Evolutionary conservation across 2,113 vertebrate species (phyloP).

Genomic region (Callocephalon fimbriatum): DNA sequence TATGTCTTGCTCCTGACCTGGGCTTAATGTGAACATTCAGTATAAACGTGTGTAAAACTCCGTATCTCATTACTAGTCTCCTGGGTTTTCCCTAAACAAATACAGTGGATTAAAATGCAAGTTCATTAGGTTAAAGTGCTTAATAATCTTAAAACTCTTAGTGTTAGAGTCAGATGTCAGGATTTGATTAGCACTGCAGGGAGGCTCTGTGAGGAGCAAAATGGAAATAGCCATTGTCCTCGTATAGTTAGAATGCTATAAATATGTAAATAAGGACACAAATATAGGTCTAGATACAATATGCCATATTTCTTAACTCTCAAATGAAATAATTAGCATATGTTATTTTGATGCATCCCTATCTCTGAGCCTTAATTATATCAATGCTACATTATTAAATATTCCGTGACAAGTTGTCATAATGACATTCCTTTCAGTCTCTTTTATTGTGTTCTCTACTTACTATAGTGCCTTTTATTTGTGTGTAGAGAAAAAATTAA

Average conservation of each 20-base stretch:
- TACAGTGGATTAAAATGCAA: conserved; percentile 47
- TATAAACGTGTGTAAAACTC: background rate
- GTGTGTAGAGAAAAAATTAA: background rate
- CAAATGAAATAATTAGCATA: conserved; percentile 66
- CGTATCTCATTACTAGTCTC: conserved; percentile 16
- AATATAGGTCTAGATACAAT: conserved; percentile 35
- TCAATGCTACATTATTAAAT: conserved; percentile 51
- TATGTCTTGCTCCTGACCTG: background rate
- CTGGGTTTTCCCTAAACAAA: conserved; percentile 28
- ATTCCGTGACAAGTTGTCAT: conserved; percentile 43
- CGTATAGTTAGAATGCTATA: conserved; percentile 40
- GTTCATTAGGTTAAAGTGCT: conserved; percentile 66
- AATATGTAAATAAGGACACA: conserved; percentile 65
- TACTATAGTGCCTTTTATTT: conserved; percentile 23
- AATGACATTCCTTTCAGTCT: conserved; percentile 16
- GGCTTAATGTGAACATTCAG: background rate
- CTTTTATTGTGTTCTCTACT: conserved; percentile 12
- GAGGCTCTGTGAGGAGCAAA: conserved; percentile 31
- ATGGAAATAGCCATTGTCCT: conserved; percentile 50
- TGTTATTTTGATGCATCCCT: conserved; percentile 43
- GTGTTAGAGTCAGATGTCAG: conserved; percentile 39
- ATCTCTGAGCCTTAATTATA: conserved; percentile 62
- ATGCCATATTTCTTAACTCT: conserved; percentile 65
- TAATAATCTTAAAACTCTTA: conserved; percentile 67
- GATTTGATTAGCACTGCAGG: conserved; percentile 60